Evolutionary conservation across 2,888 invertebrate genomes (phyloP).

Genomic region (Eremobia ochroleuca): DNA sequence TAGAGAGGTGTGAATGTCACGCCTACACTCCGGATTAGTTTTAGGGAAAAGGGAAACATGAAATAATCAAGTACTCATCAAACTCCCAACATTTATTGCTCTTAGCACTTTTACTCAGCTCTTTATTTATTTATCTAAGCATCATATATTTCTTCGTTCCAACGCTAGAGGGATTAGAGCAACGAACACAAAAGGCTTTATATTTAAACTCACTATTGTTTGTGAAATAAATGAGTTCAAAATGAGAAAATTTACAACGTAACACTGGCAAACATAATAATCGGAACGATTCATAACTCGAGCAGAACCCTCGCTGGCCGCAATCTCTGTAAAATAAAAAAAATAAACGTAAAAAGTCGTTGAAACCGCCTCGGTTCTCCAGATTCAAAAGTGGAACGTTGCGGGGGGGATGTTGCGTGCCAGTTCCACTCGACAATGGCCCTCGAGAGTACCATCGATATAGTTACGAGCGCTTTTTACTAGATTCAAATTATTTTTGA

Average conservation of each 20-base stretch:
- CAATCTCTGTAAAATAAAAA: conserved; percentile 65
- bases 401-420: conserved; percentile 72
- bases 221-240: conserved; percentile 44
- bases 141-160: conserved; percentile 31
- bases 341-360: conserved; percentile 61
- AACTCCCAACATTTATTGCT: conserved; percentile 51
- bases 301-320: conserved; percentile 53
- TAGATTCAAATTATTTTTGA: conserved; percentile 58
- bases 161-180: conserved; percentile 31
- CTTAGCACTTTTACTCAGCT: conserved; percentile 43
- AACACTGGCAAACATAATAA: conserved; percentile 61
- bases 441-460: conserved; percentile 70
- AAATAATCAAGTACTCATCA: conserved; percentile 60
- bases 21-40: conserved; percentile 52
- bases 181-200: conserved; percentile 36
- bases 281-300: conserved; percentile 61
- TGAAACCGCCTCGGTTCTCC: conserved; percentile 69
- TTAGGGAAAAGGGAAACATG: conserved; percentile 54
- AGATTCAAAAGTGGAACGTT: conserved; percentile 75
- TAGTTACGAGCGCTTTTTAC: conserved; percentile 55
- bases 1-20: conserved; percentile 62
- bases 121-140: conserved; percentile 41
- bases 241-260: conserved; percentile 37
- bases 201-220: conserved; percentile 41
- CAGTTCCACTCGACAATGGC: conserved; percentile 74